Conservation (phyloP, 2,797 vertebrate species). For the Protonibea diacanthus region DNA sequence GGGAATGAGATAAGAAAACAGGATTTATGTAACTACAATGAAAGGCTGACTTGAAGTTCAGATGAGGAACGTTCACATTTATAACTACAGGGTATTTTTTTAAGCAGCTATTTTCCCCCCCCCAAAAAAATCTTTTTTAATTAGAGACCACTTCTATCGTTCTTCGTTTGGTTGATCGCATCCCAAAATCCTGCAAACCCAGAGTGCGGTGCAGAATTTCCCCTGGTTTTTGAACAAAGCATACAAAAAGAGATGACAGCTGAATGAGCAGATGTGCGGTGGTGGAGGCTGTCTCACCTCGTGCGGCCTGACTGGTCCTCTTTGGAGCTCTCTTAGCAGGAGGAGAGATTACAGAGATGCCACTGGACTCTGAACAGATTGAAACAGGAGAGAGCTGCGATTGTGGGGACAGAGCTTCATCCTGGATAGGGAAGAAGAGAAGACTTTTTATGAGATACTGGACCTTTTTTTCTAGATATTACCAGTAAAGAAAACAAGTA, state of each 20-base stretch:
- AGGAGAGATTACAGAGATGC: conserved; percentile 75
- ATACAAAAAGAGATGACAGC: conserved; percentile 12
- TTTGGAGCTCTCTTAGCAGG: conserved; percentile 77
- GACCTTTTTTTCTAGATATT: not conserved
- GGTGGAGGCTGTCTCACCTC: conserved; percentile 73
- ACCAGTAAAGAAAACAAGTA: conserved; percentile 4
- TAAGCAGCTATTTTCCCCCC: not conserved
- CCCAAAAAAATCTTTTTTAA: not conserved
- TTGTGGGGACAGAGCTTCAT: conserved; percentile 88
- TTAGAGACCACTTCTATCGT: not conserved
- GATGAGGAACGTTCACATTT: not conserved
- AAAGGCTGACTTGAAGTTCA: not conserved
- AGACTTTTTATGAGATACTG: not conserved
- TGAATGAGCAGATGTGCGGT: conserved; percentile 9
- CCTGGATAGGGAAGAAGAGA: conserved; percentile 80
- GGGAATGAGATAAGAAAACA: conserved; percentile 11
- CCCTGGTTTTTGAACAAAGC: conserved; percentile 4
- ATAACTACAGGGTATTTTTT: not conserved
- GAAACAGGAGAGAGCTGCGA: conserved; percentile 89
- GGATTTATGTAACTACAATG: not conserved
- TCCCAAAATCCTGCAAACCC: conserved; percentile 10
- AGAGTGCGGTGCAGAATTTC: not conserved
- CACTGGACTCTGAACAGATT: conserved; percentile 89
- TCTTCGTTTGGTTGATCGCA: conserved; percentile 3
- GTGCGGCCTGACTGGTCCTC: conserved; percentile 69